Base-by-base conservation (phyloP, 2,113 vertebrate species). In the Charadrius vociferus region DNA sequence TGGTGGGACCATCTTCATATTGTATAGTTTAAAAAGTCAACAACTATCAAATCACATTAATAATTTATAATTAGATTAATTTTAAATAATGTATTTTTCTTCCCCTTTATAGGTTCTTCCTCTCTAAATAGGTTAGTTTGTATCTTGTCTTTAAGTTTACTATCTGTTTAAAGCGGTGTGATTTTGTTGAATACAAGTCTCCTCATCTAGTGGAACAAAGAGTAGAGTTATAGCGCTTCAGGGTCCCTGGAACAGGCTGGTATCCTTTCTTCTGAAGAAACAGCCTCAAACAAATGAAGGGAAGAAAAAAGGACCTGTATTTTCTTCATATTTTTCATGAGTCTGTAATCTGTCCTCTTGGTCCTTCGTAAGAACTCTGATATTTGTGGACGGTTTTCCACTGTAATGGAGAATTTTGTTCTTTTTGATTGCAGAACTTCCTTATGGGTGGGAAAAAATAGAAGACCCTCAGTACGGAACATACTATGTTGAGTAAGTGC, bases 381-480 rank as follows among this genome's bases (percentile, higher is more conserved):
- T 66, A 23, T 29, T 87, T 84, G 68, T 47, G 3, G 39, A 7
- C 47, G 55, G 10, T 61, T 95, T 86, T 66, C 65, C 49, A 26
- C 11, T 81, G 43, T 47, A 68, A 50, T 88, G 62, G 72, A 68
- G 36, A 92, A 79, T 75, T 90, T 87, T 65, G 78, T 74, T 93
- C 52, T 89, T 66, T 97, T 95, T 96, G 47, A 79, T 97, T 97
- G 37, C 93, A 99, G 99, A 99, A 97, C 99, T 99, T 98, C 99
- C 99, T 41, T 99, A 99, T 49, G 99, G 99, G 84, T 99, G 99
- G 99, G 99, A 99, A 97, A 99, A 99, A 98, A 99, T 99, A 82
- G 99, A 99, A 90, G 99, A 99, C 91, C 99, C 99, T 61, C 99
- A 99, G 58, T 99, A 99, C 9, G 99, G 99, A 89, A 99, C 98